Base-by-base conservation (phyloP, 2,888 invertebrate genomes). In the Heliconius ethilla region DNA sequence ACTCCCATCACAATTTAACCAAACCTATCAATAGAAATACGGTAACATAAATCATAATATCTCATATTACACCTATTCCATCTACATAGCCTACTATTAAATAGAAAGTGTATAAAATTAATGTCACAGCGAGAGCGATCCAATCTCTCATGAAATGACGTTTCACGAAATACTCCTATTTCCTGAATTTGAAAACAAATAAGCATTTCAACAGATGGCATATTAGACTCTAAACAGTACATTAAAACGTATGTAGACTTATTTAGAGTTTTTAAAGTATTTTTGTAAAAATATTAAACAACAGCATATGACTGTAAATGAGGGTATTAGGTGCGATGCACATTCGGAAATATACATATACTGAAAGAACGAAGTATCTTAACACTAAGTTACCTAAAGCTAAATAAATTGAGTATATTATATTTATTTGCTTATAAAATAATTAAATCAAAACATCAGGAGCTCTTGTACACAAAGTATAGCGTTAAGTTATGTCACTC, bases 101-200 rank as follows among this genome's bases (percentile, higher is more conserved):
- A 66, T 27, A 73, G 72, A 66, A 77, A 77, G 63, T 45, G 37
- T 77, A 51, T 73, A 66, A 72, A 72, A 72, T 76, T 62, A 76
- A 76, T 72, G n/a, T 72, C 70, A 76, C 70, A 63, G 40, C 63
- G 29, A 62, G 72, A 51, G 63, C 33, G 33, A 76, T 51, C 65
- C 66, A 70, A 72, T 72, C 65, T 76, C 65, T 72, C 78, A 33
- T 72, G 37, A 55, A 75, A 67, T 45, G 25, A 73, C 75, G 25
- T 65, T 67, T 74, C 45, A 33, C 51, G 74, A 65, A 67, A 76
- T 77, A 59, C 59, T 22, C n/a, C n/a, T n/a, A 82, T 81, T 80
- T 73, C 66, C 51, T 67, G 40, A 55, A 77, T 78, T 78, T 40
- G 45, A 67, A 77, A 76, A 78, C 76, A 65, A 75, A 72, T 66